phyloP scores from a whole-genome alignment of 2,888 invertebrate species.

The Digitonthophagus gazella region DNA sequence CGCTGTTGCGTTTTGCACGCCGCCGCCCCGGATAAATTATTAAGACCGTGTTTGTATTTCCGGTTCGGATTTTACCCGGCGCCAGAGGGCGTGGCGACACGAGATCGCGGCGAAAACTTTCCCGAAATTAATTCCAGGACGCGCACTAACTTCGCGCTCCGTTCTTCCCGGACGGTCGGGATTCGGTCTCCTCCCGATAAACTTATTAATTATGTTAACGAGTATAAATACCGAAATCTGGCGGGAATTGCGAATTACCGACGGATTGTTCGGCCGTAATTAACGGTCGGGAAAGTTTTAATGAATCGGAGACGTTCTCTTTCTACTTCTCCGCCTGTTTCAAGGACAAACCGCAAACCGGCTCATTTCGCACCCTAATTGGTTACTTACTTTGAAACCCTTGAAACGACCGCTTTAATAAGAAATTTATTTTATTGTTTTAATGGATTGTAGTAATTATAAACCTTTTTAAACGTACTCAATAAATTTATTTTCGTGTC shows the following conservation, averaged over 20 bases:
- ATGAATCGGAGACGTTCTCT: too few species aligned
- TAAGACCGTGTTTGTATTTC: background rate
- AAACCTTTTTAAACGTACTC: too few species aligned
- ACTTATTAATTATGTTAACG: background rate
- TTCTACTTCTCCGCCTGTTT: background rate
- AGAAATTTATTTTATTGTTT: too few species aligned
- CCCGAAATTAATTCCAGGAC: background rate
- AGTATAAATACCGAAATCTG: background rate
- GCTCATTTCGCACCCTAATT: background rate
- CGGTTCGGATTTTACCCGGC: background rate
- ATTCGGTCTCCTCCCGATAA: background rate
- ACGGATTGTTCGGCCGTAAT: background rate
- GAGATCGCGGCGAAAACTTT: background rate
- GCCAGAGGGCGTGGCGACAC: background rate
- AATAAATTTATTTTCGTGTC: background rate
- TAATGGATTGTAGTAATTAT: too few species aligned
- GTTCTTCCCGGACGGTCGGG: background rate
- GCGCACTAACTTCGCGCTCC: background rate
- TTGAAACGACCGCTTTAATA: too few species aligned
- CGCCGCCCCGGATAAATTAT: background rate
- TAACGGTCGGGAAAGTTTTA: background rate
- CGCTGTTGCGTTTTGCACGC: background rate
- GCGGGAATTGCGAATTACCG: background rate
- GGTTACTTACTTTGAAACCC: background rate
- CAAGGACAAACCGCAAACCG: background rate